phyloP scores from a whole-genome alignment of 2,888 invertebrate species.

The Julus scandinavius region DNA sequence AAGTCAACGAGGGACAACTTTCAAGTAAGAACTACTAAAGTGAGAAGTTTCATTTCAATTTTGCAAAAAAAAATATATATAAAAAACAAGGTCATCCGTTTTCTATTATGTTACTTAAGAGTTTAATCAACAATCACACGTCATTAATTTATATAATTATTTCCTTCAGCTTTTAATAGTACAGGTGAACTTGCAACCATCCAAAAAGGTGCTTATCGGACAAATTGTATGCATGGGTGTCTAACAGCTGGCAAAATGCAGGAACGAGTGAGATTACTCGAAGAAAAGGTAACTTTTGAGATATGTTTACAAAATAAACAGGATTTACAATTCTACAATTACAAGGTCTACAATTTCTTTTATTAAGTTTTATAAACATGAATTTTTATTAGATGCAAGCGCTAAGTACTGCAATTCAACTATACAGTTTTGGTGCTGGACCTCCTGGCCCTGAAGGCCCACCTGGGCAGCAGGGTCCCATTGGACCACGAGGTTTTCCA shows the following conservation, averaged over 20 bases:
- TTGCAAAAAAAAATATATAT: no score
- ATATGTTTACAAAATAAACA: not conserved
- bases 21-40: slow-evolving; percentile 16
- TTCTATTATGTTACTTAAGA: no score
- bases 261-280: slow-evolving; percentile 56
- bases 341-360: not conserved
- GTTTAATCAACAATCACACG: no score
- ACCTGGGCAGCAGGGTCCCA: slow-evolving; percentile 68
- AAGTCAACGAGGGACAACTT: slow-evolving; percentile 57
- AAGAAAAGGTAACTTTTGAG: slow-evolving; percentile 57
- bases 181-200: not conserved
- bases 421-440: slow-evolving; percentile 70
- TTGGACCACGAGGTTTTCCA: slow-evolving; percentile 58
- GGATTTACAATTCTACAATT: no score
- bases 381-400: slow-evolving; percentile 67
- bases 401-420: slow-evolving; percentile 69
- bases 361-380: slow-evolving; percentile 54
- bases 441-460: slow-evolving; percentile 69
- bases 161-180: not conserved
- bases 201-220: slow-evolving; percentile 62
- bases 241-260: slow-evolving; percentile 73
- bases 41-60: no score
- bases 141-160: no score
- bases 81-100: no score
- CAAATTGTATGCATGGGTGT: slow-evolving; percentile 73